phyloP scores from a whole-genome alignment of 2,888 invertebrate genomes.

The Cantharis rustica region DNA sequence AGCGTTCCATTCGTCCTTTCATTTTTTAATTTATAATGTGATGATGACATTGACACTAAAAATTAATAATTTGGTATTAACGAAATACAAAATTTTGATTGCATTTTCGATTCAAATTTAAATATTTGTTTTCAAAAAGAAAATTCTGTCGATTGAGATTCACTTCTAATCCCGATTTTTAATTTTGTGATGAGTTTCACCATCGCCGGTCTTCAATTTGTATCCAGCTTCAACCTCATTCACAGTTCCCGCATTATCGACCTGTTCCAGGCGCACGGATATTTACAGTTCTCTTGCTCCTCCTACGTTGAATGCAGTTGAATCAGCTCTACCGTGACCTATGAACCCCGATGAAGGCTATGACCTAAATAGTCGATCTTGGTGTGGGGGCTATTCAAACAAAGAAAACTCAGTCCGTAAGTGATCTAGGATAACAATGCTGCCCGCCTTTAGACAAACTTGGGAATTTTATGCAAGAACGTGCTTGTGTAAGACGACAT shows the following conservation, averaged over 20 bases:
- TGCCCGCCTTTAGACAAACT: not conserved
- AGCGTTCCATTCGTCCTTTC: slow-evolving; percentile 9
- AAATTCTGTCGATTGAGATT: not conserved
- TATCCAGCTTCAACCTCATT: slow-evolving; percentile 35
- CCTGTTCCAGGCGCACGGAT: slow-evolving; percentile 26
- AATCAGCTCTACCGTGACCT: slow-evolving; percentile 38
- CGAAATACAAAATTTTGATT: not conserved
- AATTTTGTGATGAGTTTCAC: slow-evolving; percentile 3
- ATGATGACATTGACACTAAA: slow-evolving; percentile 2
- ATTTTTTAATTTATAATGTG: not conserved
- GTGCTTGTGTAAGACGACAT: not conserved
- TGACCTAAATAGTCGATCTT: slow-evolving; percentile 34
- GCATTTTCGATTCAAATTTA: not conserved
- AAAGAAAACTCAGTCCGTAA: slow-evolving; percentile 14
- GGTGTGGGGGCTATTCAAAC: slow-evolving; percentile 25
- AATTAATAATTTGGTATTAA: not conserved
- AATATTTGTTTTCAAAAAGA: not conserved
- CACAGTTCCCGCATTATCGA: slow-evolving; percentile 34
- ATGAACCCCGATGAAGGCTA: slow-evolving; percentile 40
- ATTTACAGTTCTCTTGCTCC: slow-evolving; percentile 27
- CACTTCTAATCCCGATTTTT: not conserved
- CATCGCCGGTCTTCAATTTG: slow-evolving; percentile 2
- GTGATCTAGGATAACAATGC: not conserved
- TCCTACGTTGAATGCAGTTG: slow-evolving; percentile 34
- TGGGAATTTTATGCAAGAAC: not conserved